phyloP scores from a whole-genome alignment of 2,113 vertebrate genomes.

The Paratilapia polleni region DNA sequence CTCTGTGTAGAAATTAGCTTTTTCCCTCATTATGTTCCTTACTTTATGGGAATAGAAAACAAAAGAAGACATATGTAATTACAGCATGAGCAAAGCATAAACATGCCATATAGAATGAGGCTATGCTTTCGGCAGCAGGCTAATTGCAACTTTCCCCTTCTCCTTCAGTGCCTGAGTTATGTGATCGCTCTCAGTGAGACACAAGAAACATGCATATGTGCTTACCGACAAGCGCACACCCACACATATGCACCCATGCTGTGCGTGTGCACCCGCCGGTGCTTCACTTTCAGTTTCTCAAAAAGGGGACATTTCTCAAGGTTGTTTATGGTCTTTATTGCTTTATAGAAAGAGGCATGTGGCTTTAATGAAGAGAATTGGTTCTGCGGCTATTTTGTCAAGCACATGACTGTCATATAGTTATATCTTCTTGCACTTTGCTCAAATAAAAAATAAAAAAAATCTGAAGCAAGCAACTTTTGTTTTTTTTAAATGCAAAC shows the following conservation, averaged over 20 bases:
- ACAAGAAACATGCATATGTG: constrained; percentile 59
- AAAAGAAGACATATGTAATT: constrained; percentile 80
- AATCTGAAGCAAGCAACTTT: not conserved
- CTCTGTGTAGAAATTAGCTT: constrained; percentile 38
- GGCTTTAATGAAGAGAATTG: not conserved
- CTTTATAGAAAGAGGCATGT: constrained; percentile 36
- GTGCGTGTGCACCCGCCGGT: constrained; percentile 6
- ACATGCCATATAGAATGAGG: constrained; percentile 63
- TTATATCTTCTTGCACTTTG: constrained; percentile 35
- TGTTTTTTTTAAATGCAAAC: not conserved
- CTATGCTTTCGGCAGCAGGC: constrained; percentile 63
- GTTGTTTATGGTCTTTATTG: constrained; percentile 41
- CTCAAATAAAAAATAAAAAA: not conserved
- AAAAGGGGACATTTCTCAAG: not conserved
- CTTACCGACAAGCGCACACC: constrained; percentile 37
- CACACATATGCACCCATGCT: constrained; percentile 42
- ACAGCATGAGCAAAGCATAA: constrained; percentile 73
- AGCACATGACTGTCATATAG: constrained; percentile 31
- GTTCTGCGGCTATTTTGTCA: constrained; percentile 22
- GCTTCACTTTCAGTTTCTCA: constrained; percentile 46
- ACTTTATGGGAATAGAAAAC: constrained; percentile 73
- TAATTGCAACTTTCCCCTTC: constrained; percentile 72
- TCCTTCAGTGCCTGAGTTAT: constrained; percentile 68
- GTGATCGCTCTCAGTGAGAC: constrained; percentile 63
- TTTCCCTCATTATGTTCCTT: constrained; percentile 66